These are phyloP conservation scores for Lycorma delicatula DNA, from an alignment of 1,140 invertebrate species.

Conservation along the genomic window DNA sequence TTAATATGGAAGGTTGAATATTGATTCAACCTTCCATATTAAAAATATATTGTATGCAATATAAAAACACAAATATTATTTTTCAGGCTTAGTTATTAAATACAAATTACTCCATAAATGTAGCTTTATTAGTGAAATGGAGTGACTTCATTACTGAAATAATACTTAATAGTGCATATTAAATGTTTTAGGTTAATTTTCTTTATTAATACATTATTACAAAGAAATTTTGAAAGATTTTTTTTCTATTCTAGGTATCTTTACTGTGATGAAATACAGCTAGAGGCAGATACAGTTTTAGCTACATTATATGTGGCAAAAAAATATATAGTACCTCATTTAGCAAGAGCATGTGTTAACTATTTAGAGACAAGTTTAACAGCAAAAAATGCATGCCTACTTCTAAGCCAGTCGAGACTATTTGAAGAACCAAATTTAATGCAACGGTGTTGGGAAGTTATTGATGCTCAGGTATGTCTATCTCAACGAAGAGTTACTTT, in stretches of 20 bases:
- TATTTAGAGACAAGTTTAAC: conserved; percentile 87
- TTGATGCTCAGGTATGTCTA: conserved; percentile 70
- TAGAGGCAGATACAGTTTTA: conserved; percentile 84
- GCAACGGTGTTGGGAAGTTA: conserved; percentile 92
- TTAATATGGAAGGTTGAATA: no score
- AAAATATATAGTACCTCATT: conserved; percentile 86
- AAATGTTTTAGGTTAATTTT: no score
- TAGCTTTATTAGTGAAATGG: no score
- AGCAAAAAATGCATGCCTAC: conserved; percentile 84
- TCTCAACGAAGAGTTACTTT: conserved; percentile 9
- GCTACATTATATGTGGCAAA: conserved; percentile 86
- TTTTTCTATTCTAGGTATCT: conserved; percentile 67
- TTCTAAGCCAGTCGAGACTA: conserved; percentile 79
- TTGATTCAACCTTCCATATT: no score
- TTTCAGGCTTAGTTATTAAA: no score
- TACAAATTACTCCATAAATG: no score
- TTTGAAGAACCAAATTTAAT: conserved; percentile 90
- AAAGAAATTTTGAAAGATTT: no score
- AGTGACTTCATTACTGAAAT: no score
- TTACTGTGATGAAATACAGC: conserved; percentile 90
- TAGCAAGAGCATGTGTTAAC: conserved; percentile 81
- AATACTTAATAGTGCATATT: no score
- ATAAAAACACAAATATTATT: no score
- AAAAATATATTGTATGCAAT: no score
- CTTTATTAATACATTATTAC: no score